These are phyloP conservation scores for Echinops telfairi DNA, from an alignment of 2,113 vertebrate species.

Conservation along the genomic window DNA sequence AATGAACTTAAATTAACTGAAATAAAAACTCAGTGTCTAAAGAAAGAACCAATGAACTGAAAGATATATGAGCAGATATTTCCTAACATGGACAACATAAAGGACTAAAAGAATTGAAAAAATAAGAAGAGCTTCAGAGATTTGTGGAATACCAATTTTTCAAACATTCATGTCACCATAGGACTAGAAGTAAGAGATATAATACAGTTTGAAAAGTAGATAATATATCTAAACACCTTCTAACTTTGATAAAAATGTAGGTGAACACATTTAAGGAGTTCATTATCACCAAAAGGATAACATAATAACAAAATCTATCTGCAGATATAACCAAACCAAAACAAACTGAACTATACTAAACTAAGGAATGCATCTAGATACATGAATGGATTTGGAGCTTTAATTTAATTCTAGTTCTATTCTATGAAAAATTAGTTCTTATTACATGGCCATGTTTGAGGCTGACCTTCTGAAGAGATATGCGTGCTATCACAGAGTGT, in stretches of 20 bases:
- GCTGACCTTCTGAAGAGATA: no score
- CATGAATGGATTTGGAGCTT: no score
- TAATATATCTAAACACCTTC: neutral
- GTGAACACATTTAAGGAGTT: neutral
- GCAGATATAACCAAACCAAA: neutral
- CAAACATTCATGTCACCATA: neutral
- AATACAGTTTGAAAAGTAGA: neutral
- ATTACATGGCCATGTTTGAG: no score
- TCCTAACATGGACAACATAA: neutral
- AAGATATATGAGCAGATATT: constrained; percentile 5
- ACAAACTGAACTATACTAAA: neutral
- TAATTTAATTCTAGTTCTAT: no score
- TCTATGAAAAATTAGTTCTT: no score
- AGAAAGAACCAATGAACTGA: neutral
- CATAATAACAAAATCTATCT: neutral
- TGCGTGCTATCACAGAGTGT: no score
- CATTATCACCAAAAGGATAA: neutral
- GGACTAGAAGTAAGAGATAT: neutral
- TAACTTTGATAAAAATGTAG: neutral
- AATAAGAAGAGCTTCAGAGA: neutral
- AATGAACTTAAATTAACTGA: neutral
- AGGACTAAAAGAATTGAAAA: neutral
- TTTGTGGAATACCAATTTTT: neutral
- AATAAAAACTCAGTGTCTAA: neutral
- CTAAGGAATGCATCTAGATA: neutral